These are phyloP conservation scores for Meleagris gallopavo DNA, from an alignment of 2,113 vertebrate genomes.

Conservation along the genomic window DNA sequence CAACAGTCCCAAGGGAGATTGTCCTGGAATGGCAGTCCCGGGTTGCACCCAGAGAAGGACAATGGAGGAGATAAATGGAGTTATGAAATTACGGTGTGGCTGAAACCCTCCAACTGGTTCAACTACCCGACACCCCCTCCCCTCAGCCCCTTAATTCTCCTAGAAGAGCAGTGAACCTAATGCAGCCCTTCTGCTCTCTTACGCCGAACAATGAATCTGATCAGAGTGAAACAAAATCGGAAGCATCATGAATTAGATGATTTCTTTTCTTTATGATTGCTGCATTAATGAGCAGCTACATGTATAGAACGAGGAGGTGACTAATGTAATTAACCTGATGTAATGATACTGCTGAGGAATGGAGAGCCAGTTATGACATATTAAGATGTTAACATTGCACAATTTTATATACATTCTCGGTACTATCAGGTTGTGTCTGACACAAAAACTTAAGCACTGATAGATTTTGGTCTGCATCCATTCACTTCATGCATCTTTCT, in stretches of 20 bases:
- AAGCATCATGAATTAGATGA: constrained; percentile 34
- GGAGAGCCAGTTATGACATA: constrained; percentile 40
- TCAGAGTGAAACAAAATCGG: constrained; percentile 58
- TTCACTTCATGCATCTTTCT: constrained; percentile 25
- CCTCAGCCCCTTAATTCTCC: neutral
- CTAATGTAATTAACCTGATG: constrained; percentile 64
- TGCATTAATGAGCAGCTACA: constrained; percentile 67
- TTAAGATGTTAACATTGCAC: constrained; percentile 49
- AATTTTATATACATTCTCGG: neutral
- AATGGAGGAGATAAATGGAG: neutral
- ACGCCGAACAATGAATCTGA: constrained; percentile 37
- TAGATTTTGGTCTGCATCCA: constrained; percentile 33
- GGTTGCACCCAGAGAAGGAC: neutral
- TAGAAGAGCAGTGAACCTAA: neutral
- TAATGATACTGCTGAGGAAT: constrained; percentile 45
- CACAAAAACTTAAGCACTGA: constrained; percentile 52
- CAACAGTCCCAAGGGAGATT: neutral
- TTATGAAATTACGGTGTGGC: neutral
- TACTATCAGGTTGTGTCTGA: constrained; percentile 50
- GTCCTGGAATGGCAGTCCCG: neutral
- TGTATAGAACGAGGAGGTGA: constrained; percentile 51
- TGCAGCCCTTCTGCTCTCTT: neutral
- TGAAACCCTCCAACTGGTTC: constrained; percentile 17
- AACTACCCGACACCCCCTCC: neutral
- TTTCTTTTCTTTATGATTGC: constrained; percentile 47